Conservation (phyloP, 35 echinoderm and acorn worm genomes). For the Anneissia japonica region DNA sequence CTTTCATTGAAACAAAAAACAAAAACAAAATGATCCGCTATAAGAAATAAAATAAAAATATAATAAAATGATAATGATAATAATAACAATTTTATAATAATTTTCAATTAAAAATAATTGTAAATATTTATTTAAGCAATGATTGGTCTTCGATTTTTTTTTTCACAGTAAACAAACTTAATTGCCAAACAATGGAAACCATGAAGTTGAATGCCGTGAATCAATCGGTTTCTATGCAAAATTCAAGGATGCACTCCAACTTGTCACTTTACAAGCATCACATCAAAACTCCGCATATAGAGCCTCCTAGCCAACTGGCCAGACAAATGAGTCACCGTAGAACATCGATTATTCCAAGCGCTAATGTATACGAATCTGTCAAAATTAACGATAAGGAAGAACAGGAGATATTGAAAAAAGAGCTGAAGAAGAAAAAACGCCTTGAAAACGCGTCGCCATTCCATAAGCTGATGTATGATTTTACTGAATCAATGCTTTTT, state of each 20-base stretch:
- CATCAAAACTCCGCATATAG: neutral
- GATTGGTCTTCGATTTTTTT: too few relatives aligned
- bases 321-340: neutral
- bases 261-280: neutral
- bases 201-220: too few relatives aligned
- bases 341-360: conserved; percentile 37
- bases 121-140: too few relatives aligned
- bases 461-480: conserved; percentile 51
- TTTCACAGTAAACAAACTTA: too few relatives aligned
- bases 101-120: too few relatives aligned
- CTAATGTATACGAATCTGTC: conserved; percentile 53
- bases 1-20: too few relatives aligned
- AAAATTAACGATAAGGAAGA: conserved; percentile 71
- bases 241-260: neutral
- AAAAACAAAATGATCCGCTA: too few relatives aligned
- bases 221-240: too few relatives aligned
- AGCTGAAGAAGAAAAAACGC: conserved; percentile 37
- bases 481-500: conserved; percentile 78
- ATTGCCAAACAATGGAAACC: too few relatives aligned
- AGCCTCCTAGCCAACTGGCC: neutral
- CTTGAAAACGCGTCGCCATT: conserved; percentile 48
- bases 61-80: too few relatives aligned
- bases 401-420: conserved; percentile 34
- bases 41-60: too few relatives aligned
- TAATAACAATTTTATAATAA: too few relatives aligned